Evolutionary conservation across 23 tunicate species (phyloP).

Genomic region (Corella eumyota): DNA sequence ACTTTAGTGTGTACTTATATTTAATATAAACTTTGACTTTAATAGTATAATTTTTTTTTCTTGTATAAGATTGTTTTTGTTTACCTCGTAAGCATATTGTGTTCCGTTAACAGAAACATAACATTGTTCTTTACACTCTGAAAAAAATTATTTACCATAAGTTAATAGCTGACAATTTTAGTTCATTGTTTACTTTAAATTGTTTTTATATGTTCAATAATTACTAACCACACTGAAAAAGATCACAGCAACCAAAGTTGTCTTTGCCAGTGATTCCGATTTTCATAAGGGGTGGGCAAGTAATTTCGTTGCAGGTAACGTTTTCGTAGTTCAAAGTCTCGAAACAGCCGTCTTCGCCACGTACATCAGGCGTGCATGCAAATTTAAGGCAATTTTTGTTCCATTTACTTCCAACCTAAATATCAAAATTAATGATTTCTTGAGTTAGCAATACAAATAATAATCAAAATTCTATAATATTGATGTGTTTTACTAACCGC

Average conservation of each 20-base stretch:
- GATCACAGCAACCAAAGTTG: conserved; percentile 33
- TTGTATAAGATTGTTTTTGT: no score
- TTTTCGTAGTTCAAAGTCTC: conserved; percentile 16
- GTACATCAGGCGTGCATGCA: conserved; percentile 13
- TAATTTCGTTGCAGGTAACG: conserved; percentile 14
- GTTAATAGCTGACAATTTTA: not conserved
- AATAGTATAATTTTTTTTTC: no score
- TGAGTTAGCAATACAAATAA: not conserved
- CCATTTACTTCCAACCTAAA: conserved; percentile 36
- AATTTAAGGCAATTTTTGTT: conserved; percentile 38
- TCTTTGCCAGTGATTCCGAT: conserved; percentile 20
- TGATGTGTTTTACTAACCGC: conserved; percentile 18
- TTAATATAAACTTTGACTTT: no score
- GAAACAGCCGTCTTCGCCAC: conserved; percentile 27
- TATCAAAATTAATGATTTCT: no score
- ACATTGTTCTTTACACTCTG: conserved; percentile 34
- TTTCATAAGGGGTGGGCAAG: conserved; percentile 33
- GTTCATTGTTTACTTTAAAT: not conserved
- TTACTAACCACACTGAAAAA: conserved; percentile 25
- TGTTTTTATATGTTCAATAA: not conserved
- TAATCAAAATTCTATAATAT: not conserved
- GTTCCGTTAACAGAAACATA: conserved; percentile 24
- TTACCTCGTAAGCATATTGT: conserved; percentile 18
- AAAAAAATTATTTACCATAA: no score
- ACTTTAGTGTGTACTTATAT: no score